Evolutionary conservation across 1,140 invertebrate genomes (phyloP).

Genomic region (Aphaenogaster ashmeadi): DNA sequence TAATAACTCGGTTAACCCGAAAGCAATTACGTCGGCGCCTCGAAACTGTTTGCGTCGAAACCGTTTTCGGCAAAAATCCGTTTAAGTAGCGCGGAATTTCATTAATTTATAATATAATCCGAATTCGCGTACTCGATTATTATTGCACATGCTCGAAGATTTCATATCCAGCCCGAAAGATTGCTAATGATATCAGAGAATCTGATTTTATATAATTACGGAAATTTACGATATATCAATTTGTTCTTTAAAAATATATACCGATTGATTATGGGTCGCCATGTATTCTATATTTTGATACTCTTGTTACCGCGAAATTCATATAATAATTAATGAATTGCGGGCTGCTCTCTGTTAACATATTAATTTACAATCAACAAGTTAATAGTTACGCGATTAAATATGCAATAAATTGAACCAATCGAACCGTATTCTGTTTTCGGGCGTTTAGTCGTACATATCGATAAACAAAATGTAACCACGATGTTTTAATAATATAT

Average conservation of each 20-base stretch:
- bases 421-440: constrained; percentile 56
- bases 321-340: constrained; percentile 66
- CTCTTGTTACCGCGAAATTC: constrained; percentile 62
- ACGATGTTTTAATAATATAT: constrained; percentile 61
- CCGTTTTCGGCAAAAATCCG: neutral
- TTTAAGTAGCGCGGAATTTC: neutral
- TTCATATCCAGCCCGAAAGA: neutral
- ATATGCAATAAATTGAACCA: constrained; percentile 65
- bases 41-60: neutral
- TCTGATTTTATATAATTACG: constrained; percentile 44
- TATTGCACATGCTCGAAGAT: neutral
- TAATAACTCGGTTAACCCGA: constrained; percentile 50
- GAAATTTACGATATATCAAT: constrained; percentile 48
- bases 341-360: constrained; percentile 61
- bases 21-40: constrained; percentile 37
- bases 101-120: constrained; percentile 26
- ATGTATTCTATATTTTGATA: constrained; percentile 65
- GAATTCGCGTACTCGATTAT: neutral
- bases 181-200: neutral
- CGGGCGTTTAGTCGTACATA: constrained; percentile 51
- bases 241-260: constrained; percentile 57
- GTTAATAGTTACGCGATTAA: constrained; percentile 67
- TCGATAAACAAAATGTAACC: constrained; percentile 60
- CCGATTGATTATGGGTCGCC: constrained; percentile 50
- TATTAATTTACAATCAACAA: constrained; percentile 69